These are phyloP conservation scores for Poecile atricapillus DNA, from an alignment of 2,113 vertebrate species.

Conservation along the genomic window DNA sequence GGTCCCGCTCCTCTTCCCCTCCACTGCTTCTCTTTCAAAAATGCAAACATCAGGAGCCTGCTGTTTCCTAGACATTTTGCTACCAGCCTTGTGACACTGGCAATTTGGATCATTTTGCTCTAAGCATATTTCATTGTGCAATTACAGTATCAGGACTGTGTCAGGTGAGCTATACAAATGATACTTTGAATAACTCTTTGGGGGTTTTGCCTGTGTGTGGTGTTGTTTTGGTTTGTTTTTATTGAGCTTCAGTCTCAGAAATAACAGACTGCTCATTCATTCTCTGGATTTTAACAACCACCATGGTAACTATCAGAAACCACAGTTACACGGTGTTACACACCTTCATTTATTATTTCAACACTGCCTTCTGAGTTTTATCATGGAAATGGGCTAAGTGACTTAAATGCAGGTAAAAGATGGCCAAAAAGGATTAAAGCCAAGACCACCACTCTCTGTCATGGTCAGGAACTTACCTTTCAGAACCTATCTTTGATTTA, in stretches of 20 bases:
- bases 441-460: background rate
- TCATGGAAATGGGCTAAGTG: background rate
- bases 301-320: background rate
- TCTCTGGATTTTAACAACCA: background rate
- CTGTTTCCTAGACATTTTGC: background rate
- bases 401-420: background rate
- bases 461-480: background rate
- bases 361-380: background rate
- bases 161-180: conserved; percentile 18
- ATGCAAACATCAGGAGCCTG: background rate
- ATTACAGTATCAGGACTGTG: background rate
- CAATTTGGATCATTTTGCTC: conserved; percentile 12
- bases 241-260: background rate
- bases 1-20: background rate
- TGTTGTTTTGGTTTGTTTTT: background rate
- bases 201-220: background rate
- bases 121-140: background rate
- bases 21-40: background rate
- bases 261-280: conserved; percentile 22
- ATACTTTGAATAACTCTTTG: background rate
- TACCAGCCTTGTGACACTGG: background rate
- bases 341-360: background rate
- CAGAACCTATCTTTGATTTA: background rate
- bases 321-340: background rate
- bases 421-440: background rate